Base-by-base conservation (phyloP, 2,113 vertebrate species). In the Atherinomorus stipes region DNA sequence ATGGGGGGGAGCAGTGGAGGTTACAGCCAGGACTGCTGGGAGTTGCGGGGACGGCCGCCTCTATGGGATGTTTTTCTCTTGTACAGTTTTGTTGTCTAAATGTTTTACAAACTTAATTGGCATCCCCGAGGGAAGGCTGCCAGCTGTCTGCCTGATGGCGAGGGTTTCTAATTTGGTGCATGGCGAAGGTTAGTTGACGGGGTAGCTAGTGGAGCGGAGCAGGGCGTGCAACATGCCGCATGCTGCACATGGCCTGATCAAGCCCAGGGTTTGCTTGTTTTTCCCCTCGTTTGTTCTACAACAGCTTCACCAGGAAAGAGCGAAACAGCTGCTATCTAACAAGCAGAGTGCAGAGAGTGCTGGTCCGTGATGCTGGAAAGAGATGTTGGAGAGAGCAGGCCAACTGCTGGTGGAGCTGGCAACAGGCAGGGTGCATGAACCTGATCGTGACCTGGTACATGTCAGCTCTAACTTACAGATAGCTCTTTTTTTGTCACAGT, bases 61-160 rank as follows among this genome's bases (percentile, higher is more conserved):
- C 86, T 40, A 61, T 84, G 90, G 76, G 87, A 85, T 90, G 83
- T 89, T 82, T 85, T 84, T 85, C 86, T 87, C 92, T 94, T 94
- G 91, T 94, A 92, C 92, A 94, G 93, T 94, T 94, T 94, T 94
- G 93, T 95, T 93, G 91, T 93, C 88, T 94, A 95, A 95, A 95
- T 94, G 93, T 94, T 94, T 95, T 93, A 93, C 93, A 93, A 93
- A 94, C 92, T 93, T 95, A 95, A 95, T 95, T 95, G 93, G 93
- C 94, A 90, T 94, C 86, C 94, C 92, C 90, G 1, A 66, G 92
- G 91, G 94, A 87, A 86, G 84, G 81, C 88, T 72, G 91, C 91
- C 94, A 95, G 93, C 93, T 95, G 94, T 92, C 93, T 88, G 93
- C 90, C 93, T 92, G 90, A 93, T 94, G 93, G 93, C 85, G 64